Evolutionary conservation across 53 echinoderm and acorn worm species (phyloP).

Genomic region (Hippasteria phrygiana): DNA sequence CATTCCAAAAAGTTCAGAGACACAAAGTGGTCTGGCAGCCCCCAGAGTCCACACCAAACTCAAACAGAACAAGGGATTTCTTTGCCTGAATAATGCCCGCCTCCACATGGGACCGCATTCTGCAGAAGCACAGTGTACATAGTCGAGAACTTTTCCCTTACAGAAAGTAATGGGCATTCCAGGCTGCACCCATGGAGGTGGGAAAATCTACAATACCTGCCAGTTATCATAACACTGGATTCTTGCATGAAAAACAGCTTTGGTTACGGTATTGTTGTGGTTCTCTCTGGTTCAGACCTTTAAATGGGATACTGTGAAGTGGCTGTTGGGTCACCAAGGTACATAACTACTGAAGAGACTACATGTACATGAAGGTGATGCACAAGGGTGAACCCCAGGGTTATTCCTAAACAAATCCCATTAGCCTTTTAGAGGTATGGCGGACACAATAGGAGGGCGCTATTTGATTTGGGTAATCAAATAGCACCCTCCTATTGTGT

Average conservation of each 20-base stretch:
- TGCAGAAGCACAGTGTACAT: too few relatives aligned
- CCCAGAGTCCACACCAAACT: neutral
- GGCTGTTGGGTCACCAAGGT: neutral
- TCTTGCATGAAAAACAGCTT: slow-evolving; percentile 19
- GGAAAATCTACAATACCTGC: neutral
- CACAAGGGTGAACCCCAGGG: neutral
- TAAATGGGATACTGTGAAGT: neutral
- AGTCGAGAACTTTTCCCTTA: too few relatives aligned
- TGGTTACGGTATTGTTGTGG: slow-evolving; percentile 37
- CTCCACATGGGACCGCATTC: neutral
- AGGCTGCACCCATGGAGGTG: neutral
- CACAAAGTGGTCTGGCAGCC: neutral
- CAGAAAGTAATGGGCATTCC: neutral
- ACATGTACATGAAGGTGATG: neutral
- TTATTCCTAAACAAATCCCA: too few relatives aligned
- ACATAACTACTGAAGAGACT: neutral
- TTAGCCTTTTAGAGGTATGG: too few relatives aligned
- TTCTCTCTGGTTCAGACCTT: neutral
- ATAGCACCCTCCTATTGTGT: too few relatives aligned
- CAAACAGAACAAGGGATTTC: too few relatives aligned
- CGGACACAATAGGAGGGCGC: too few relatives aligned
- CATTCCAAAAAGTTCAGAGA: neutral
- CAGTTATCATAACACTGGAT: slow-evolving; percentile 6
- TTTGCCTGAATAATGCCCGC: neutral
- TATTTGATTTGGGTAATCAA: too few relatives aligned